Percentiles rank a stretch among this genome's conserved stretches.
Conservation (phyloP, 2,797 vertebrate genomes). For the Anabas testudineus region DNA sequence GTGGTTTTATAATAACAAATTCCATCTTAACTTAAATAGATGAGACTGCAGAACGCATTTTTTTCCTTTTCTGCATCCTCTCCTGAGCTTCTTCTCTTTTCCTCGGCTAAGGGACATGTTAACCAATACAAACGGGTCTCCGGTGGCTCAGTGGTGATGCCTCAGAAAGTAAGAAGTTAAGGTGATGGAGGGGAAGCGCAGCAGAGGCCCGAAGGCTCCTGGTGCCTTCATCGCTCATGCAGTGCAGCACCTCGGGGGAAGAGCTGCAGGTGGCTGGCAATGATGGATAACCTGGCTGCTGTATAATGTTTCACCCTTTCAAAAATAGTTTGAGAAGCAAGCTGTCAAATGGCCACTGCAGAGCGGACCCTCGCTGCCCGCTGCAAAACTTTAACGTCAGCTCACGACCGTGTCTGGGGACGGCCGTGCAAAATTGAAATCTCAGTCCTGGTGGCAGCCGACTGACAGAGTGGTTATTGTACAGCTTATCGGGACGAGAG, state of each 20-base stretch:
- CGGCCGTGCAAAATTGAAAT: slow-evolving; percentile 59
- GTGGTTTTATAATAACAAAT: slow-evolving; percentile 19
- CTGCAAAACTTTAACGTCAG: slow-evolving; percentile 63
- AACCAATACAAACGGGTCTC: slow-evolving; percentile 60
- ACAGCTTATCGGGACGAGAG: slow-evolving; percentile 50
- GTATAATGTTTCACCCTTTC: slow-evolving; percentile 72
- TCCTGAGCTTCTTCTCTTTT: slow-evolving; percentile 34
- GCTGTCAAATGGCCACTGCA: slow-evolving; percentile 64
- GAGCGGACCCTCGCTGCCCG: slow-evolving; percentile 29
- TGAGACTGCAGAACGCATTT: slow-evolving; percentile 42
- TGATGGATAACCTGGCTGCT: slow-evolving; percentile 65
- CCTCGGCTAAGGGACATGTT: slow-evolving; percentile 16
- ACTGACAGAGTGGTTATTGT: slow-evolving; percentile 65
- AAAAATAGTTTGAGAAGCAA: slow-evolving; percentile 72
- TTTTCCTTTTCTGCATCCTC: slow-evolving; percentile 30
- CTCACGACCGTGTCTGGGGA: slow-evolving; percentile 50
- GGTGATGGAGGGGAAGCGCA: slow-evolving; percentile 37
- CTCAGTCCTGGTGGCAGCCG: slow-evolving; percentile 22
- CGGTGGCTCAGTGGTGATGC: slow-evolving; percentile 24
- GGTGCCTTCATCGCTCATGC: slow-evolving; percentile 62
- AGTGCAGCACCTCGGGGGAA: slow-evolving; percentile 27
- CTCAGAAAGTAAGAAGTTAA: slow-evolving; percentile 42
- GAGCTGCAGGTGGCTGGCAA: slow-evolving; percentile 68
- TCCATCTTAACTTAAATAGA: slow-evolving; percentile 57
- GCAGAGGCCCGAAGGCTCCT: slow-evolving; percentile 29